Evolutionary conservation across 2,888 invertebrate genomes (phyloP).

Genomic region (Aspidiotus destructor): DNA sequence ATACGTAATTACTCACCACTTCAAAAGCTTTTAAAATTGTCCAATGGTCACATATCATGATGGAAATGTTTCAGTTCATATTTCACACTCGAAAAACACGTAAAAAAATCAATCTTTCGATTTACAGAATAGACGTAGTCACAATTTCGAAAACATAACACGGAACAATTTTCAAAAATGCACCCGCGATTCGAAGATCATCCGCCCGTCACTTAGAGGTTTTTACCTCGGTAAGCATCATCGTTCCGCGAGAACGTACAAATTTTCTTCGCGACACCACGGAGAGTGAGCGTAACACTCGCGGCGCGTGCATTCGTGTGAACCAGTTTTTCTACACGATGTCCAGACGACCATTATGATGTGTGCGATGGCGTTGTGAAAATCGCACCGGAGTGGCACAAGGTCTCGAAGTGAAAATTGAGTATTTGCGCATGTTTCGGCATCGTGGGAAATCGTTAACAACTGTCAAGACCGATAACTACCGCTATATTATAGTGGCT

Average conservation of each 20-base stretch:
- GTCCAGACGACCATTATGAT: slow-evolving; percentile 13
- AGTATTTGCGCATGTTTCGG: slow-evolving; percentile 27
- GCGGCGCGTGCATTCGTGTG: background rate
- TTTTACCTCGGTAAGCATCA: background rate
- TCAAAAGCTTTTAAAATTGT: slow-evolving; percentile 35
- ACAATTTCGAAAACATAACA: background rate
- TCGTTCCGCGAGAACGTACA: background rate
- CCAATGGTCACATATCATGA: slow-evolving; percentile 36
- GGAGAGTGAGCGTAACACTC: background rate
- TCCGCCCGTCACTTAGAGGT: too few species aligned
- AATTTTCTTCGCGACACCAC: background rate
- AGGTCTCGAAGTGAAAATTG: slow-evolving; percentile 26
- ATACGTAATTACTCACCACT: slow-evolving; percentile 33
- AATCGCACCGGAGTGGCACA: slow-evolving; percentile 29
- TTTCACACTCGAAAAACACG: background rate
- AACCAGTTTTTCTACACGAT: slow-evolving; percentile 16
- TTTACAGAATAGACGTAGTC: too few species aligned
- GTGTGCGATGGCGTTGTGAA: slow-evolving; percentile 28
- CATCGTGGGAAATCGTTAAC: slow-evolving; percentile 28
- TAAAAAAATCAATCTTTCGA: background rate
- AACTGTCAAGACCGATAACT: slow-evolving; percentile 14
- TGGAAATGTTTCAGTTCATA: slow-evolving; percentile 11
- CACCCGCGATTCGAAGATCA: too few species aligned
- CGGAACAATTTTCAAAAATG: background rate
- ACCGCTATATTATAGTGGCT: too few species aligned